These are phyloP conservation scores for Porites divaricata DNA, from an alignment of 92 coral and sea anemone species.

Conservation along the genomic window DNA sequence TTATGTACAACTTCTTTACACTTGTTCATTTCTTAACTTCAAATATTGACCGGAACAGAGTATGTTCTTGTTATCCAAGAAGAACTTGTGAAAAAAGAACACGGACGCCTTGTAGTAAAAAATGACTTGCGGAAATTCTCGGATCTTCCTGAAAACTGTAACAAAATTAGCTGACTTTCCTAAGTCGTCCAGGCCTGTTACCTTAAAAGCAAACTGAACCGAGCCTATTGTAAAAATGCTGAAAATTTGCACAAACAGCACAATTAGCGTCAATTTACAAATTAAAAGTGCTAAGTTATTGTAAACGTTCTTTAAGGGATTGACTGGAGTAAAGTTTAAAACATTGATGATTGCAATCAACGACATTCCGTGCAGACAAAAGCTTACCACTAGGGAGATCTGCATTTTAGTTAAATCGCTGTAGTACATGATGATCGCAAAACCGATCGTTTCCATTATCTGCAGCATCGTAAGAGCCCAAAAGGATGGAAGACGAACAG, in stretches of 20 bases:
- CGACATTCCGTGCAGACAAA: slow-evolving; percentile 37
- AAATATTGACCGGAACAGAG: slow-evolving; percentile 31
- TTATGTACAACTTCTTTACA: neutral
- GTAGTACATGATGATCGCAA: slow-evolving; percentile 26
- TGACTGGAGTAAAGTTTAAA: slow-evolving; percentile 53
- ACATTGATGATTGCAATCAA: slow-evolving; percentile 34
- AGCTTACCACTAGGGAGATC: slow-evolving; percentile 33
- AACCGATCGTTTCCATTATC: slow-evolving; percentile 29
- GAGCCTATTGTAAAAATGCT: slow-evolving; percentile 51
- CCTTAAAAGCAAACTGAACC: slow-evolving; percentile 62
- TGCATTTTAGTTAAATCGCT: slow-evolving; percentile 11
- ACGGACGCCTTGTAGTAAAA: slow-evolving; percentile 43
- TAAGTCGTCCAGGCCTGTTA: slow-evolving; percentile 50
- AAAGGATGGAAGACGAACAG: slow-evolving; percentile 50
- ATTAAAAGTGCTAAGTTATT: neutral
- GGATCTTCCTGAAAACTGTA: slow-evolving; percentile 47
- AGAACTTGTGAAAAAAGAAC: slow-evolving; percentile 61
- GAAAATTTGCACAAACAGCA: slow-evolving; percentile 36
- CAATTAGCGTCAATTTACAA: slow-evolving; percentile 28
- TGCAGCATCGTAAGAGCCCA: slow-evolving; percentile 39
- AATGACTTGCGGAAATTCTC: slow-evolving; percentile 57
- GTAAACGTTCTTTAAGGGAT: neutral
- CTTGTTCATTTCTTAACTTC: neutral
- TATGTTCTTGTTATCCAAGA: slow-evolving; percentile 49
- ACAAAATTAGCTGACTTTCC: slow-evolving; percentile 46